Percentiles rank a stretch among this genome's conserved stretches.
These are phyloP conservation scores for Anoncus sp. DNA, from an alignment of 2,888 invertebrate species.

Conservation along the genomic window DNA sequence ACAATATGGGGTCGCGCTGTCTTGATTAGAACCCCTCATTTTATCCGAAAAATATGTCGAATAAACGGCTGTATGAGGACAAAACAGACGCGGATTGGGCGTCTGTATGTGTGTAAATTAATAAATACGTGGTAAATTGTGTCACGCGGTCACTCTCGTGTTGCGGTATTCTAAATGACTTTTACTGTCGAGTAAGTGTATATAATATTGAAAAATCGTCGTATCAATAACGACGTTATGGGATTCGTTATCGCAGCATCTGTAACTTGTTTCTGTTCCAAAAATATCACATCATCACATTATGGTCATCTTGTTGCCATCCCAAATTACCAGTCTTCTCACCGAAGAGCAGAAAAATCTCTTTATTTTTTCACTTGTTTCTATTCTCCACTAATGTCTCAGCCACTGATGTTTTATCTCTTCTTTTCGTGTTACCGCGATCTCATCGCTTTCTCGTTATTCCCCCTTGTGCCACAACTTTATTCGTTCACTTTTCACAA, in stretches of 20 bases:
- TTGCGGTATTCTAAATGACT: background rate
- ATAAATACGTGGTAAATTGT: too few species aligned
- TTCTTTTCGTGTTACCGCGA: background rate
- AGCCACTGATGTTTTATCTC: conserved; percentile 1
- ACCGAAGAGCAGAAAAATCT: background rate
- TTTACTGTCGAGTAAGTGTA: background rate
- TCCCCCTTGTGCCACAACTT: conserved; percentile 34
- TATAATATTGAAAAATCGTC: conserved; percentile 62
- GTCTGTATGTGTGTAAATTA: too few species aligned
- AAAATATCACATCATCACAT: conserved; percentile 77
- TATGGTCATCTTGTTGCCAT: conserved; percentile 76
- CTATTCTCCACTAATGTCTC: background rate
- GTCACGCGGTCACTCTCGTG: background rate
- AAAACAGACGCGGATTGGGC: background rate
- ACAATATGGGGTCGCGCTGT: conserved; percentile 96
- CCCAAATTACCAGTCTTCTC: conserved; percentile 49
- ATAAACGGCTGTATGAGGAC: background rate
- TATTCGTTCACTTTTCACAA: conserved; percentile 44
- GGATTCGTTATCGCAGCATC: conserved; percentile 76
- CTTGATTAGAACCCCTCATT: conserved; percentile 84
- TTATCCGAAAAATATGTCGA: conserved; percentile 31
- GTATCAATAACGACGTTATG: conserved; percentile 35
- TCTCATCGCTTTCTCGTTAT: conserved; percentile 43
- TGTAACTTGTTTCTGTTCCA: conserved; percentile 77
- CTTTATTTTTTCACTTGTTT: background rate